Conservation (phyloP, 1,140 invertebrate species). For the Mesaphorura yosii region DNA sequence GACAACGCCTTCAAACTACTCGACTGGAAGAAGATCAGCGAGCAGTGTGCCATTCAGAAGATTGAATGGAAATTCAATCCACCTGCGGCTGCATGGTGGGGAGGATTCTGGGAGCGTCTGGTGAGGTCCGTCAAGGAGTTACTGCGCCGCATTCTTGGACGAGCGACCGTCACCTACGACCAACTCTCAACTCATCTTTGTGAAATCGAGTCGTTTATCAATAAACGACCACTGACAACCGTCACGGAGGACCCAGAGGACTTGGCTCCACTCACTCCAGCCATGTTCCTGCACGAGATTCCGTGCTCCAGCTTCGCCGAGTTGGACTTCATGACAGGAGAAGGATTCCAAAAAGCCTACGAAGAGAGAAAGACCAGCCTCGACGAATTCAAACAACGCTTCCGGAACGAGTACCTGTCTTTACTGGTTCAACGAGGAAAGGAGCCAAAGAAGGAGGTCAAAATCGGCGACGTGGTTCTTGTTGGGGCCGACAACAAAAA, state of each 20-base stretch:
- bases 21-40: background rate
- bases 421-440: constrained; percentile 9
- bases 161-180: constrained; percentile 21
- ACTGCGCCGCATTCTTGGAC: constrained; percentile 18
- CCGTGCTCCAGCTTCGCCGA: constrained; percentile 1
- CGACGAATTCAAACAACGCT: background rate
- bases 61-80: constrained; percentile 34
- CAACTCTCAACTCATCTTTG: constrained; percentile 30
- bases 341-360: background rate
- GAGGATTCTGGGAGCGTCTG: constrained; percentile 32
- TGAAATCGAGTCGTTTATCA: constrained; percentile 32
- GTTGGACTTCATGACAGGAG: background rate
- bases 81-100: constrained; percentile 32
- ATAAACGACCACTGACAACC: constrained; percentile 31
- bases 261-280: constrained; percentile 30
- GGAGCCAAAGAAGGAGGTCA: background rate
- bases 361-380: background rate
- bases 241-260: constrained; percentile 32
- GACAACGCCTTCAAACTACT: constrained; percentile 14
- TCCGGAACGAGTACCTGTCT: constrained; percentile 9
- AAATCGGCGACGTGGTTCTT: constrained; percentile 25
- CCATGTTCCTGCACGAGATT: background rate
- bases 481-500: constrained; percentile 16
- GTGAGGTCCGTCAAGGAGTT: constrained; percentile 31
- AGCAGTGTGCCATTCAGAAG: background rate